Evolutionary conservation across 2,888 invertebrate species (phyloP).

Genomic region (Adela reaumurella): DNA sequence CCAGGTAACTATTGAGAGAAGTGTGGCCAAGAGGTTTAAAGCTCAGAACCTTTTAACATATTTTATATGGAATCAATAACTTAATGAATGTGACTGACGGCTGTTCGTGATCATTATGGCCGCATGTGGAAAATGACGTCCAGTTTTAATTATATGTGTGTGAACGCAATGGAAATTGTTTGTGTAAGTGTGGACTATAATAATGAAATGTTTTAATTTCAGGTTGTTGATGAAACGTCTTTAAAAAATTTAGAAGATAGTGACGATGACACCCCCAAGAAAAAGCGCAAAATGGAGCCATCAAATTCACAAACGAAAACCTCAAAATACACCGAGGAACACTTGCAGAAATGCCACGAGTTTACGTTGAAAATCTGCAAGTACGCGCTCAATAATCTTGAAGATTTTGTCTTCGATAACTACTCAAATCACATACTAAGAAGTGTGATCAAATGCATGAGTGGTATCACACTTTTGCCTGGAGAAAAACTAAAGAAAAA

Average conservation of each 20-base stretch:
- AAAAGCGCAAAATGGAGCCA: not conserved
- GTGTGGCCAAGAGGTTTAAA: constrained; percentile 2
- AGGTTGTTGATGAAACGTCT: too few species aligned
- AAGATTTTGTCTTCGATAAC: constrained; percentile 76
- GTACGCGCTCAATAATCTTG: constrained; percentile 78
- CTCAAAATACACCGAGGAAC: constrained; percentile 35
- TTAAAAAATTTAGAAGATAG: constrained; percentile 12
- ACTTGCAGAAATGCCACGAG: constrained; percentile 54
- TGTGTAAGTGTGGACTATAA: too few species aligned
- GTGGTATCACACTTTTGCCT: constrained; percentile 59
- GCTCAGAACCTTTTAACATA: constrained; percentile 7
- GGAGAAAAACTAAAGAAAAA: constrained; percentile 41
- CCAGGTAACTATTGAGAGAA: constrained; percentile 12
- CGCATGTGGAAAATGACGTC: too few species aligned
- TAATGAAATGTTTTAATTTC: too few species aligned
- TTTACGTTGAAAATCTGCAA: constrained; percentile 69
- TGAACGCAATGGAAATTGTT: too few species aligned
- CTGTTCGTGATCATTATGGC: too few species aligned
- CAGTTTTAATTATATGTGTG: too few species aligned
- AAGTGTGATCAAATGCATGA: constrained; percentile 65
- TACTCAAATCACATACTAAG: constrained; percentile 77
- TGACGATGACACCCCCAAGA: constrained; percentile 23
- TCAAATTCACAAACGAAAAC: constrained; percentile 9
- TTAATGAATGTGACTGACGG: too few species aligned
- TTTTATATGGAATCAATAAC: too few species aligned